phyloP scores from a whole-genome alignment of 2,888 invertebrate species.

The Atethmia centrago region DNA sequence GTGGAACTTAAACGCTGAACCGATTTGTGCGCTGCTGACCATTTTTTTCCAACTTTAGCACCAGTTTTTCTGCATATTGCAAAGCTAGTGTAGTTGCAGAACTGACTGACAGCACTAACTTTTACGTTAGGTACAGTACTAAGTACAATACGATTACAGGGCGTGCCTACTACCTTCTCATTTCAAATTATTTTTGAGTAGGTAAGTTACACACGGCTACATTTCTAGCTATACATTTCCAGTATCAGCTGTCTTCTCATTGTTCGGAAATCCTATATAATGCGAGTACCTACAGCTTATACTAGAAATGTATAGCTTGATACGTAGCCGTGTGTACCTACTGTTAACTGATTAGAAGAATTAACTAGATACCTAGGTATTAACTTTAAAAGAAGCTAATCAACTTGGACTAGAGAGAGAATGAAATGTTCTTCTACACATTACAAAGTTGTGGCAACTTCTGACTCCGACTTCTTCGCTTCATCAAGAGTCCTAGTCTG shows the following conservation, averaged over 20 bases:
- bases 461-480: neutral
- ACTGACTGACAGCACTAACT: slow-evolving; percentile 10
- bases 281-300: no score
- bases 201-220: no score
- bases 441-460: neutral
- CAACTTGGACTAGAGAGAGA: neutral
- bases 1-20: slow-evolving; percentile 26
- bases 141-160: neutral
- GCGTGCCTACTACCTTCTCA: neutral
- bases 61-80: slow-evolving; percentile 30
- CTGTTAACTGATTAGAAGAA: neutral
- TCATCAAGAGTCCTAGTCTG: neutral
- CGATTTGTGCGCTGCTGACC: slow-evolving; percentile 9
- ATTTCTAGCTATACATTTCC: no score
- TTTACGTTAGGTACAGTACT: neutral
- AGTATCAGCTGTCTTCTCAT: no score
- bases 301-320: no score
- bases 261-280: no score
- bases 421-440: neutral
- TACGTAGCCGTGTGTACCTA: no score
- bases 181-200: neutral
- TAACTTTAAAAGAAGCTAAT: no score
- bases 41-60: slow-evolving; percentile 39
- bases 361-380: no score
- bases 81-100: slow-evolving; percentile 13